Conservation (phyloP, 2,797 vertebrate genomes). For the Gallinago stenura region DNA sequence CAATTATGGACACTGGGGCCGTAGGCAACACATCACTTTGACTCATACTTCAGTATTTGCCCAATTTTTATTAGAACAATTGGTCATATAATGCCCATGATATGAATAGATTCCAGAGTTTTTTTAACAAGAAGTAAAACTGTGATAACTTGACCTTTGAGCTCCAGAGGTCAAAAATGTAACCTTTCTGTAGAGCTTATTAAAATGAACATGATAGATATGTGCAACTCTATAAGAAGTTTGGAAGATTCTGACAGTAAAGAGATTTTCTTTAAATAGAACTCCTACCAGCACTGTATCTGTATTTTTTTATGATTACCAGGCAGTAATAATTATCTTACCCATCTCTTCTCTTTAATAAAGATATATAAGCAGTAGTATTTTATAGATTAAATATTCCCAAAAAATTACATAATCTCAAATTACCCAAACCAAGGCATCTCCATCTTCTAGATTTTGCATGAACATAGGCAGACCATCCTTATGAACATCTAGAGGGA, state of each 20-base stretch:
- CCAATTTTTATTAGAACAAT: constrained; percentile 42
- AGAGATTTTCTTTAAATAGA: not conserved
- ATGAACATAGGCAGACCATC: not conserved
- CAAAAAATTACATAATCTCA: not conserved
- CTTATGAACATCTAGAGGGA: not conserved
- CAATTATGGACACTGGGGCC: constrained; percentile 37
- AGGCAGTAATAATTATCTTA: constrained; percentile 5
- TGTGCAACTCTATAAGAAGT: not conserved
- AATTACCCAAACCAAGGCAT: not conserved
- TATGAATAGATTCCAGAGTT: constrained; percentile 29
- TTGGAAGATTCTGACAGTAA: not conserved
- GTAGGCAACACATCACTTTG: constrained; percentile 29
- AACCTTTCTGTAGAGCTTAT: constrained; percentile 58
- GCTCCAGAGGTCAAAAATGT: constrained; percentile 35
- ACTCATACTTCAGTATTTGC: constrained; percentile 37
- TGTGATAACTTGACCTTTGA: constrained; percentile 55
- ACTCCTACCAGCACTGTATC: not conserved
- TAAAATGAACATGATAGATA: constrained; percentile 53
- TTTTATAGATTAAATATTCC: not conserved
- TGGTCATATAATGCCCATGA: constrained; percentile 3
- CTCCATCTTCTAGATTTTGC: not conserved
- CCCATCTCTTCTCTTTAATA: not conserved
- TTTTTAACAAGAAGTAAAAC: constrained; percentile 46
- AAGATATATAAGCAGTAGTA: not conserved
- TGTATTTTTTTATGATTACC: constrained; percentile 41